phyloP scores from a whole-genome alignment of 1,140 invertebrate genomes.

The Anadara kagoshimensis region DNA sequence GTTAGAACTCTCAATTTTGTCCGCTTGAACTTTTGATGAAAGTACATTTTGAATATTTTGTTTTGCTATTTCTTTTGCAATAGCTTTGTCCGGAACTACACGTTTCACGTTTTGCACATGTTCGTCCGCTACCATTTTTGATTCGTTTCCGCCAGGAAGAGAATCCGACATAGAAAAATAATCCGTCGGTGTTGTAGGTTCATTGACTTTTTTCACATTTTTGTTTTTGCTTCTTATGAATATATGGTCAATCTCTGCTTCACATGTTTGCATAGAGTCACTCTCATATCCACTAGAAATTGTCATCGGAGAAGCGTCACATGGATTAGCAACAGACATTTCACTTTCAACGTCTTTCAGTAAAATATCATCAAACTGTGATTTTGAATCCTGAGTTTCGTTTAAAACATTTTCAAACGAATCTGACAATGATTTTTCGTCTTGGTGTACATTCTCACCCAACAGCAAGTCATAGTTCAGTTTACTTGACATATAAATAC shows the following conservation, averaged over 20 bases:
- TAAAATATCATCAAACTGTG: conserved; percentile 33
- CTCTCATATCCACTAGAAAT: conserved; percentile 63
- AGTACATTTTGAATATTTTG: conserved; percentile 16
- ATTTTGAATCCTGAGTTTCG: not conserved
- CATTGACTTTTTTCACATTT: conserved; percentile 17
- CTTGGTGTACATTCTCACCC: not conserved
- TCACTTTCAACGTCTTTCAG: conserved; percentile 3
- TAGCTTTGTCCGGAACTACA: conserved; percentile 13
- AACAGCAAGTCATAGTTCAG: not conserved
- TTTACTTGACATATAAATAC: conserved; percentile 6
- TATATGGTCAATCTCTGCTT: conserved; percentile 44
- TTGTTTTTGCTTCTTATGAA: conserved; percentile 27
- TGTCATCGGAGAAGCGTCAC: conserved; percentile 47
- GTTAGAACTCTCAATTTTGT: not conserved
- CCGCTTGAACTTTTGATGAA: conserved; percentile 5
- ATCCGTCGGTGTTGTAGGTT: conserved; percentile 20
- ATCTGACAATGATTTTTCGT: not conserved
- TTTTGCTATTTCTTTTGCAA: conserved; percentile 12
- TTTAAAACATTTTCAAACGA: not conserved
- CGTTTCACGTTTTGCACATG: conserved; percentile 5
- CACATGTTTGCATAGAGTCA: conserved; percentile 47
- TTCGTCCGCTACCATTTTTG: not conserved
- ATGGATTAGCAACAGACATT: conserved; percentile 26
- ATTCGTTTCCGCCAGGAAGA: conserved; percentile 20
- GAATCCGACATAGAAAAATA: conserved; percentile 44